These are phyloP conservation scores for Axis porcinus DNA, from an alignment of 2,113 vertebrate species.

Conservation along the genomic window DNA sequence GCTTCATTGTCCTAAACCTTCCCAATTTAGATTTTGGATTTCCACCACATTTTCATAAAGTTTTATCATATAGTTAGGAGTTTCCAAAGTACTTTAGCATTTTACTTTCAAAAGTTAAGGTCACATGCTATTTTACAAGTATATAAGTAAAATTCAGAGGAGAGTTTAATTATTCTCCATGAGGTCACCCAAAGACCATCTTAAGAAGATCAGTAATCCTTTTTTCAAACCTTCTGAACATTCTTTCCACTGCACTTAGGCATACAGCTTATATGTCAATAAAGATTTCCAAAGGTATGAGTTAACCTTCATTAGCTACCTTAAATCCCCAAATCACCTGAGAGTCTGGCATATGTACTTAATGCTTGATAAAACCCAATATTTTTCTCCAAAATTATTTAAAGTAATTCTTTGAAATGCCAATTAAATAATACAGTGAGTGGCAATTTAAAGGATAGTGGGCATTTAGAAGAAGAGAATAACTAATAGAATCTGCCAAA, in stretches of 20 bases:
- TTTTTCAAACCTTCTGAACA: neutral
- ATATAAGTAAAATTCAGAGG: neutral
- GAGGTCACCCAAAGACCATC: neutral
- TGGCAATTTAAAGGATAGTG: neutral
- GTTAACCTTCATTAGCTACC: neutral
- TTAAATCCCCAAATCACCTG: neutral
- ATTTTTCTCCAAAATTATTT: slow-evolving; percentile 8
- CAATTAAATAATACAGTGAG: neutral
- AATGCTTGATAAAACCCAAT: neutral
- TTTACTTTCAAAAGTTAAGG: neutral
- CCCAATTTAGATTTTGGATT: neutral
- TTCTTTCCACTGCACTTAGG: neutral
- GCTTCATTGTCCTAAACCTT: neutral
- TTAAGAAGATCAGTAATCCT: neutral
- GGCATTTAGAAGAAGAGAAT: neutral
- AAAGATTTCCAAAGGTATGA: neutral
- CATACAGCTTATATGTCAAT: neutral
- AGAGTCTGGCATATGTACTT: neutral
- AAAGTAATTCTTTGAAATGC: neutral
- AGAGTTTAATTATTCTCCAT: neutral
- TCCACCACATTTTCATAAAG: neutral
- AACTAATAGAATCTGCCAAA: neutral
- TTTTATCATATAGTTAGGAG: neutral
- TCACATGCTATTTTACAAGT: neutral
- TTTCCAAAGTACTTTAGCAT: neutral